These are phyloP conservation scores for Chitala chitala DNA, from an alignment of 2,113 vertebrate genomes.

Conservation along the genomic window DNA sequence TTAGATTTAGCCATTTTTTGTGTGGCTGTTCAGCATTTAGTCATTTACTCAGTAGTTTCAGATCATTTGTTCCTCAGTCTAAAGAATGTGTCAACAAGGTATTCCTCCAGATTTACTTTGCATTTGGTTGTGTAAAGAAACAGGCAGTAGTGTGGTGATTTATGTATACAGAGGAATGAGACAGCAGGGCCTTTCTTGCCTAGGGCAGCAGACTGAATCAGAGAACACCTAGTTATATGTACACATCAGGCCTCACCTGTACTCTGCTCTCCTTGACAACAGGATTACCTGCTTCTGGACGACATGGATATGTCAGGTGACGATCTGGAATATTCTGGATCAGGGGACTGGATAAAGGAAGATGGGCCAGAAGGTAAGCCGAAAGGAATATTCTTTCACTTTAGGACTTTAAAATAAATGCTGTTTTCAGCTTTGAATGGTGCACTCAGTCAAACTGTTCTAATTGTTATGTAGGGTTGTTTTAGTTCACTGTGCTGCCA, in stretches of 20 bases:
- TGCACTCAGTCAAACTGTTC: too few relatives aligned
- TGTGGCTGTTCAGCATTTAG: background rate
- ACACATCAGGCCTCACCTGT: background rate
- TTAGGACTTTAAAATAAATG: too few relatives aligned
- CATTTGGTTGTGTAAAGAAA: background rate
- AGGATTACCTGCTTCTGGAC: background rate
- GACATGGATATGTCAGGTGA: constrained; percentile 7
- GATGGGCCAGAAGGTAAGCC: background rate
- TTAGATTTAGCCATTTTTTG: background rate
- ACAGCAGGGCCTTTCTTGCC: background rate
- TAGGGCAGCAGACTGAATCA: background rate
- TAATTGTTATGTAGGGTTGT: too few relatives aligned
- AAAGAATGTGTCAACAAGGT: background rate
- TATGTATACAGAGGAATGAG: background rate
- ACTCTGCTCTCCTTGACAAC: background rate
- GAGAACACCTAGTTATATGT: background rate
- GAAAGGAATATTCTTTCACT: background rate
- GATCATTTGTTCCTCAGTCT: background rate
- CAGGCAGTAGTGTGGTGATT: background rate
- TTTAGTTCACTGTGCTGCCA: too few relatives aligned
- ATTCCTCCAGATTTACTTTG: background rate
- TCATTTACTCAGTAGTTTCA: background rate
- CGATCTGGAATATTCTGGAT: constrained; percentile 21
- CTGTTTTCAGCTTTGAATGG: too few relatives aligned
- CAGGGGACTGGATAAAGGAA: constrained; percentile 9